A percentile compares a stretch with the other conserved stretches of the same genome.
phyloP scores from a whole-genome alignment of 2,113 vertebrate genomes.

The Abramis brama region DNA sequence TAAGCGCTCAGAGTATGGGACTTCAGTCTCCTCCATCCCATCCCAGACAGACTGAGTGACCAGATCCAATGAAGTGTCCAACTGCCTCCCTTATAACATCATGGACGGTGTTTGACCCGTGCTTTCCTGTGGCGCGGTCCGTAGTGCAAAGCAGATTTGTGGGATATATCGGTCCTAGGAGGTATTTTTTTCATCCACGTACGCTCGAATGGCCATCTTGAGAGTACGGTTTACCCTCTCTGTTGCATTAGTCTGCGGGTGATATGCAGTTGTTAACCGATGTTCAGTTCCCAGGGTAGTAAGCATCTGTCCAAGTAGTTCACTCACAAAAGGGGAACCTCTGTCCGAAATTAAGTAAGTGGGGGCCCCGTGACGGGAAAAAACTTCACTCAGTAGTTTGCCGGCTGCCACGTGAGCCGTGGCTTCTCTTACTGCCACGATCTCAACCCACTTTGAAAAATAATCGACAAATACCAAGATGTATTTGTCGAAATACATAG shows the following conservation, averaged over 20 bases:
- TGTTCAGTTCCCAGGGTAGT: neutral
- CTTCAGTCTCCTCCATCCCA: neutral
- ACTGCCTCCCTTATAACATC: slow-evolving; percentile 12
- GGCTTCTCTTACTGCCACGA: neutral
- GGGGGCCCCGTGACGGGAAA: slow-evolving; percentile 11
- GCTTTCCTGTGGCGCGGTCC: no score
- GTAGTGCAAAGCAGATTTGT: no score
- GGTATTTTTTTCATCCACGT: neutral
- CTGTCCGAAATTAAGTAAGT: slow-evolving; percentile 27
- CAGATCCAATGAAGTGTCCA: slow-evolving; percentile 27
- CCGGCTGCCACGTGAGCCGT: neutral
- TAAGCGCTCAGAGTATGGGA: neutral
- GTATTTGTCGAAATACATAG: neutral
- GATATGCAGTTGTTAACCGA: slow-evolving; percentile 23
- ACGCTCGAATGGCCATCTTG: neutral
- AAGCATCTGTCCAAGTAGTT: neutral
- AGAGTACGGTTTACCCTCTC: neutral
- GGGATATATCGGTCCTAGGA: no score
- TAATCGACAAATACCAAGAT: slow-evolving; percentile 20
- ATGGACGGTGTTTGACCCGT: no score
- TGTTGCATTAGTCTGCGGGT: neutral
- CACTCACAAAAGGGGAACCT: slow-evolving; percentile 32
- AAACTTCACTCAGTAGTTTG: neutral
- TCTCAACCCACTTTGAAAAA: slow-evolving; percentile 22
- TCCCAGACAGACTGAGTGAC: neutral